Base-by-base conservation (phyloP, 2,888 invertebrate species). In the Drosophila helvetica region DNA sequence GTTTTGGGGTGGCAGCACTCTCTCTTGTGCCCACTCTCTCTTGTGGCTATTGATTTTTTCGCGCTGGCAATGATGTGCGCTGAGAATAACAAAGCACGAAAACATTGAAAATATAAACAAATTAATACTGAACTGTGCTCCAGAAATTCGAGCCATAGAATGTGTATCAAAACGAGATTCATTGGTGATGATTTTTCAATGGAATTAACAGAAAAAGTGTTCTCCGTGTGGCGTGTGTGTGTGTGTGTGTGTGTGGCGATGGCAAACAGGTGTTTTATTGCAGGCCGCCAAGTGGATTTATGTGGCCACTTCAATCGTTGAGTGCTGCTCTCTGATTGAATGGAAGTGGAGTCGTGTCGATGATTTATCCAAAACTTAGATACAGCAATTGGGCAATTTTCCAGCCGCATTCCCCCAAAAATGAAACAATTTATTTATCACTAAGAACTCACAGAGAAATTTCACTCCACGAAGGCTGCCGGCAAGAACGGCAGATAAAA, bases 1-100 rank as follows among this genome's bases (percentile, higher is more conserved):
- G 22, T 50, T n/a, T 18, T 17, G 46, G 53, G 46, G 67, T 43
- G 67, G 38, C n/a, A 48, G 27, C 1, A 30, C 54, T 61, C 50
- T 68, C 69, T 59, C 55, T 51, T 10, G 12, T 12, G 12, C 33
- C 33, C 47, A 55, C 54, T 45, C 17, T 18, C 19, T 10, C 30
- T 45, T 51, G 79, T 73, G 46, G 60, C 17, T 87, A 84, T 84
- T 82, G 87, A 84, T 87, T 84, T 85, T 78, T 81, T 84, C 52
- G 53, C 64, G 86, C 67, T 79, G 78, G 80, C 77, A 79, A 79
- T 50, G 56, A 61, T 67, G 52, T 47, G 46, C 45, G 12, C 27
- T 30, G 18, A 33, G 46, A 46, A 59, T 50, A 55, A 60, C 51
- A 27, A 50, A 75, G 75, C 62, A 70, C 45, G 38, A 42, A 63